Base-by-base conservation (phyloP, 2,888 invertebrate genomes). In the Archips crataeganus region DNA sequence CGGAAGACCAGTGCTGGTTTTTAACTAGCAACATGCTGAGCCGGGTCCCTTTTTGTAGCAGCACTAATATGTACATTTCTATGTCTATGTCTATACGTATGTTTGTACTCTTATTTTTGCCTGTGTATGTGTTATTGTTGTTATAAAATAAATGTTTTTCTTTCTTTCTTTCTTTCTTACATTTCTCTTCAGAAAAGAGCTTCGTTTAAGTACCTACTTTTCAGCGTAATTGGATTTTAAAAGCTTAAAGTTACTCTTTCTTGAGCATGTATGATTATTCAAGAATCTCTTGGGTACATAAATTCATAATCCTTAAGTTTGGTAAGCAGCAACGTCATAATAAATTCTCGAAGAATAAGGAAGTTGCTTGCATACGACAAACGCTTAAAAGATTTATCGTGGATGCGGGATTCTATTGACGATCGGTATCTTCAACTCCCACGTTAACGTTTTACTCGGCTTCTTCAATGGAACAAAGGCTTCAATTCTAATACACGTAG, bases 351-450 rank as follows among this genome's bases (percentile, higher is more conserved):
- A 32, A 15, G 34, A 36, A 51, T 9, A 49, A 42, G 34, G 45
- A 36, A 34, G 57, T 54, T 57, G 47, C 36, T 42, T 32, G 62
- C 67, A 71, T 57, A 6, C 63, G 68, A 68, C 63, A 64, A 59
- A 73, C 63, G 57, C 68, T 69, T 23, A 32, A 69, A 69, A 69
- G 68, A 73, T 73, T 73, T 69, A 73, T 73, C 67, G 57, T 39
- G 5, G 57, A 57, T 9, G 36, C 61, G 62, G 47, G 57, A 39
- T 63, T 57, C 63, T 68, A 68, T 68, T 62, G 68, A 73, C 59
- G 49, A 59, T 47, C 47, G 49, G 49, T 49, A 60, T 69, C 57
- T 73, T 62, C 42, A 70, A 49, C 36, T 59, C 63, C 73, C 63
- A 64, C 68, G 59, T 73, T 59, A n/a, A 59, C 49, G 47, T 57